A percentile compares a stretch with the other conserved stretches of the same genome.
These are phyloP conservation scores for Halictus rubicundus DNA, from an alignment of 1,140 invertebrate genomes.

Conservation along the genomic window DNA sequence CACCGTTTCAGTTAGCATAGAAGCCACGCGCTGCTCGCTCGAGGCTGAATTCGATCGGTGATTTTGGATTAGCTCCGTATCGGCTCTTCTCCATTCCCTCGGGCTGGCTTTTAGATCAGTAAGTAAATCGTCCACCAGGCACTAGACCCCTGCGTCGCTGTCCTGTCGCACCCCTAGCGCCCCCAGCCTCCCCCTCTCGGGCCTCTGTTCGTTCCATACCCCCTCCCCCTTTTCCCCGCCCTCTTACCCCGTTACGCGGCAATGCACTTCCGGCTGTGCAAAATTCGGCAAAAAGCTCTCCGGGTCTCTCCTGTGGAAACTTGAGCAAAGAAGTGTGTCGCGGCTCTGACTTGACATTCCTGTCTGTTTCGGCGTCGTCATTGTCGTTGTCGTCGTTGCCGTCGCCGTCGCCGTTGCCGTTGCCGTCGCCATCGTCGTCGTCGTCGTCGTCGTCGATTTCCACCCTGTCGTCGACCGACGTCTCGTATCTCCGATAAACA, in stretches of 20 bases:
- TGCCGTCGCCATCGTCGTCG: neutral
- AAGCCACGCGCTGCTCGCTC: constrained; percentile 15
- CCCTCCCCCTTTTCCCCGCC: constrained; percentile 36
- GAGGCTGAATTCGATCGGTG: constrained; percentile 21
- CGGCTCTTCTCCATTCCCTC: constrained; percentile 21
- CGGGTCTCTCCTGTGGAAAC: constrained; percentile 15
- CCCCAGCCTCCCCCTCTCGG: constrained; percentile 16
- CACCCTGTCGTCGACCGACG: constrained; percentile 9
- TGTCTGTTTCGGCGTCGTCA: constrained; percentile 5
- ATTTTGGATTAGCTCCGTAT: constrained; percentile 46
- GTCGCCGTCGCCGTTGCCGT: no score
- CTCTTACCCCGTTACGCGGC: constrained; percentile 44
- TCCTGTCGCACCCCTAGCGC: constrained; percentile 38
- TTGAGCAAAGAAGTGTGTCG: constrained; percentile 30
- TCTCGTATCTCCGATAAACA: constrained; percentile 33
- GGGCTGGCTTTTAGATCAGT: constrained; percentile 55
- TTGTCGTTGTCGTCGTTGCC: no score
- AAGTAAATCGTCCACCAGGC: constrained; percentile 54
- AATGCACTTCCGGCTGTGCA: constrained; percentile 61
- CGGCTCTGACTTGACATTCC: constrained; percentile 27
- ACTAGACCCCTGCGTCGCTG: constrained; percentile 45
- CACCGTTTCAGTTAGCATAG: constrained; percentile 36
- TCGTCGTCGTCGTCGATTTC: constrained; percentile 10
- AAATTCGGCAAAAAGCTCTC: constrained; percentile 50
- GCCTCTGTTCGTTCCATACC: neutral